Evolutionary conservation across 1,140 invertebrate genomes (phyloP).

Genomic region (Drosophila suzukii): DNA sequence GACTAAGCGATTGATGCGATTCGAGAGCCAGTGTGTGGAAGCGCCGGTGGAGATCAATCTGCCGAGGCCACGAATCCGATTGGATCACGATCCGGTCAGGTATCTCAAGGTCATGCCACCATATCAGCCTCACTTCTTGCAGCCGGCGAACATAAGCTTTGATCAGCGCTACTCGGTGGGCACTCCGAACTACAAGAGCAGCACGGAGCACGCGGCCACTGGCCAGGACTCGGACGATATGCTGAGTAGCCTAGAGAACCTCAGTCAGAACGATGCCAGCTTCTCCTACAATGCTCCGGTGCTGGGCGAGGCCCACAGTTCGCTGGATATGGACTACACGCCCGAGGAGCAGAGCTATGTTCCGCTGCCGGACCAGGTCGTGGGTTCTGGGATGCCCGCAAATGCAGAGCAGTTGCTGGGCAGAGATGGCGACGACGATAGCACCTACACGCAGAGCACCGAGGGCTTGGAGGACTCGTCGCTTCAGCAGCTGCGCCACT

Average conservation of each 20-base stretch:
- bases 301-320: slow-evolving; percentile 54
- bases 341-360: slow-evolving; percentile 80
- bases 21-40: slow-evolving; percentile 80
- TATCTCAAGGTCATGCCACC: slow-evolving; percentile 82
- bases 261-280: slow-evolving; percentile 75
- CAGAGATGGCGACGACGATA: slow-evolving; percentile 46
- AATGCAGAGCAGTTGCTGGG: slow-evolving; percentile 28
- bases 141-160: slow-evolving; percentile 73
- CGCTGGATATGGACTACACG: slow-evolving; percentile 64
- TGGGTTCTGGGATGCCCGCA: background rate
- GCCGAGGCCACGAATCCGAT: slow-evolving; percentile 75
- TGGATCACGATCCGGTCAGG: slow-evolving; percentile 73
- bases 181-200: slow-evolving; percentile 70
- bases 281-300: slow-evolving; percentile 62
- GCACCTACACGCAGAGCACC: slow-evolving; percentile 56
- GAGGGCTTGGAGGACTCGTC: slow-evolving; percentile 38
- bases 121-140: slow-evolving; percentile 75
- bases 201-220: slow-evolving; percentile 67
- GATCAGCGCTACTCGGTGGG: slow-evolving; percentile 58
- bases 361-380: slow-evolving; percentile 55
- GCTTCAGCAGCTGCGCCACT: slow-evolving; percentile 71
- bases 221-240: slow-evolving; percentile 80
- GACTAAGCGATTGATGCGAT: slow-evolving; percentile 80
- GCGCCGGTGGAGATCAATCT: slow-evolving; percentile 77
- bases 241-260: slow-evolving; percentile 79